A percentile compares a stretch with the other conserved stretches of the same genome.
Evolutionary conservation across 2,888 invertebrate species (phyloP).

Genomic region (Lampropteryx suffumata): DNA sequence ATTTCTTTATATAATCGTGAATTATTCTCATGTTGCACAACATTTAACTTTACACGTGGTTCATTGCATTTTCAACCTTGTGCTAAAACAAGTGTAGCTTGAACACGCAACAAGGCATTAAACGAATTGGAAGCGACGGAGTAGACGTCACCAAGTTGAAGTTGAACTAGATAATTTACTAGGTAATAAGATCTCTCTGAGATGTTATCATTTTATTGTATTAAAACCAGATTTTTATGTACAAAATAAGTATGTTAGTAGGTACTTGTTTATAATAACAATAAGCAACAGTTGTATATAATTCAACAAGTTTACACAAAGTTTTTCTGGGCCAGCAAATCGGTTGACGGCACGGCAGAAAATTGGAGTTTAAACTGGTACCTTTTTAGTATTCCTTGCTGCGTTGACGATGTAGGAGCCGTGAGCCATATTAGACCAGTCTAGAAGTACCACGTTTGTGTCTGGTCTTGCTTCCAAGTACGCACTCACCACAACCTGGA

Average conservation of each 20-base stretch:
- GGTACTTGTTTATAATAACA: too few species aligned
- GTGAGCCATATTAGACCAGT: conserved; percentile 80
- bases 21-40: neutral
- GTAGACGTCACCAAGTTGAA: neutral
- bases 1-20: neutral
- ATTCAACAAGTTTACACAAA: too few species aligned
- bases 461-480: conserved; percentile 68
- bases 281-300: too few species aligned
- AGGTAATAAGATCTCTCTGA: too few species aligned
- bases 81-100: neutral
- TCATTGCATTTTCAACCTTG: conserved; percentile 14
- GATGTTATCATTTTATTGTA: too few species aligned
- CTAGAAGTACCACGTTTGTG: conserved; percentile 71
- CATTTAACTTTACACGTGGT: neutral
- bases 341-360: too few species aligned
- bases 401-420: conserved; percentile 82
- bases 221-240: too few species aligned
- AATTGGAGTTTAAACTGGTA: conserved; percentile 39
- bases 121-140: neutral
- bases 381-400: conserved; percentile 83
- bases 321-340: too few species aligned
- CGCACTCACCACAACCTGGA: conserved; percentile 74
- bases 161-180: conserved; percentile 18
- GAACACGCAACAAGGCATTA: conserved; percentile 1
- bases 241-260: too few species aligned